Base-by-base conservation (phyloP, 2,113 vertebrate species). In the Morphnarchus princeps region DNA sequence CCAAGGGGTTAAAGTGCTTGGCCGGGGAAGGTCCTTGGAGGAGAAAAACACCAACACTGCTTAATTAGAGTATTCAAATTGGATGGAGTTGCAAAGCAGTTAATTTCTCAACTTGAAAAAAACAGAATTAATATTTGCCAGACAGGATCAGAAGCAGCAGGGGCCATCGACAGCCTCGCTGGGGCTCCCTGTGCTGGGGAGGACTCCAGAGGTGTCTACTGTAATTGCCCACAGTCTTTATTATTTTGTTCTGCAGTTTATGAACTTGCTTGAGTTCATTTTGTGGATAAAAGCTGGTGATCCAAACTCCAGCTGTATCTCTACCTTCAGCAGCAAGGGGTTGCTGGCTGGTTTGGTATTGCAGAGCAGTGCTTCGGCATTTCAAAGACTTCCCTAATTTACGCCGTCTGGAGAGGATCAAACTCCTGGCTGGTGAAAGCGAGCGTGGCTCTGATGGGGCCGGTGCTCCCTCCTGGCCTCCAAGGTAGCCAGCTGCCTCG, bases 31-130 rank as follows among this genome's bases (percentile, higher is more conserved):
- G 63, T 70, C 67, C 82, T 90, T 6, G 45, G 76, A 94, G 63
- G 58, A 89, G 67, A 57, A 83, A 31, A 87, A 26, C 26, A 73
- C 18, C 0, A 0, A 57, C 86, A 73, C 54, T 80, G 43, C 77
- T 90, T 89, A 58, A 92, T 73, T 89, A 57, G 66, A 72, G 71
- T 47, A 70, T 86, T 94, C 76, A 89, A 34, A 96, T 70, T 50
- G 71, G 58, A 55, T 38, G 55, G 38, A 20, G 59, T 87, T 89
- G 83, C 47, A 92, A 87, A 94, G 59, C 42, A 58, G 89, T 62
- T 89, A 22, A 78, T 94, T 95, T 92, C 59, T 89, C 59, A 47
- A 38, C 59, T 83, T 89, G 80, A 71, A 87, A 69, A 94, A 70
- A 62, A 1, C 19, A 21, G 74, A 76, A 79, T 82, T 87, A 86